Evolutionary conservation across 2,888 invertebrate genomes (phyloP), one percentile per base, ranked within the genome.

Genomic region (Temnothorax unifasciatus): DNA sequence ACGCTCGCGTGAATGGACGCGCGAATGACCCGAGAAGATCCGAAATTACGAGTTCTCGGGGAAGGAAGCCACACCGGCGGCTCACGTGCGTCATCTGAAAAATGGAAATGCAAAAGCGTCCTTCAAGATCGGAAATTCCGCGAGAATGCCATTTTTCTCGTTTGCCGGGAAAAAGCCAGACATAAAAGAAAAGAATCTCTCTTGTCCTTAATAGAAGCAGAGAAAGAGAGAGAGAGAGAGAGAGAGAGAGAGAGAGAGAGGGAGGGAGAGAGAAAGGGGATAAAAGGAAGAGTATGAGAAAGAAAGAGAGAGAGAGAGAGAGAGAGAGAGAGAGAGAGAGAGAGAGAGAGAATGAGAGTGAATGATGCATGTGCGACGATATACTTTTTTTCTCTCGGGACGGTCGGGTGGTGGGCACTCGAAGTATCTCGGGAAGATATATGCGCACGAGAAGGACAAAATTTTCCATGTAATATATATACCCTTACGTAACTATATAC

Each of bases 381-480:
- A 64, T 75, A 79, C 29, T 63, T 71, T 50, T 71, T 57, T 76
- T 90, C 85, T 90, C 86, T 86, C 85, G 86, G 85, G 85, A 66
- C 79, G 59, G 84, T 84, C 83, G 84, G 77, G 85, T 86, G 77
- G 77, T 77, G 81, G 86, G 76, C 83, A 88, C 85, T 87, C 85
- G 87, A 84, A 79, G 75, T 89, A 87, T 91, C 90, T 88, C 87
- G 87, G 87, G 82, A 85, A 88, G 86, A 90, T 90, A 90, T 91
- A 90, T 88, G 91, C 89, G 91, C 88, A 88, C 91, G 86, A 90
- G 90, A 89, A 91, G 90, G 90, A 92, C 90, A 92, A 90, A 93
- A 93, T 94, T 94, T 93, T 94, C 93, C 93, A 93, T 94, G 93
- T 94, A 93, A 94, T 92, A 94, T 94, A 94, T 94, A 94, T 92